A percentile compares a stretch with the other conserved stretches of the same genome.
Evolutionary conservation across 2,113 vertebrate genomes (phyloP).

Genomic region (Mirza zaza): DNA sequence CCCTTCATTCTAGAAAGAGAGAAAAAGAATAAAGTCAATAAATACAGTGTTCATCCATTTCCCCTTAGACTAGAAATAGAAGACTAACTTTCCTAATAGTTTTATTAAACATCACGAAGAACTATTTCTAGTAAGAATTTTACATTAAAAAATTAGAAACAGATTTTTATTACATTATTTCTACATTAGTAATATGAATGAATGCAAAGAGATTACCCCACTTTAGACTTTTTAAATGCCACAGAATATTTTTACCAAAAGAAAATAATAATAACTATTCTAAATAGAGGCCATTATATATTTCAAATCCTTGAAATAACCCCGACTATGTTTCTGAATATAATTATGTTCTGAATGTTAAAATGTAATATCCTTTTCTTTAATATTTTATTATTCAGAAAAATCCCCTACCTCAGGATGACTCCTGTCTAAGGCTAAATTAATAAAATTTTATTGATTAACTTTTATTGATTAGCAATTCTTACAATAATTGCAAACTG

Average conservation of each 20-base stretch:
- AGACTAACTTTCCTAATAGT: neutral
- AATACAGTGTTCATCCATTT: constrained; percentile 58
- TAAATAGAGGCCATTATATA: neutral
- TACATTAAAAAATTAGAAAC: neutral
- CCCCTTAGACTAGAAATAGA: neutral
- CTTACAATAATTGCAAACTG: neutral
- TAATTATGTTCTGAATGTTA: neutral
- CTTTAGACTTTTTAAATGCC: neutral
- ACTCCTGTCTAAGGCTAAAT: neutral
- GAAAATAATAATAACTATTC: neutral
- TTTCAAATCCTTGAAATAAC: neutral
- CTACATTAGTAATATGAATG: neutral
- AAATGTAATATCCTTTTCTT: neutral
- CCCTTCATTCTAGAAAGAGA: constrained; percentile 92
- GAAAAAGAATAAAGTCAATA: constrained; percentile 76
- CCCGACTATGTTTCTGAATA: neutral
- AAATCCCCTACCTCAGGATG: neutral
- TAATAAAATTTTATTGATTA: neutral
- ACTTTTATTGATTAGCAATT: neutral
- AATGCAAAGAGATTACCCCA: neutral
- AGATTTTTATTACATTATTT: neutral
- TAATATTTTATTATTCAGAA: constrained; percentile 2
- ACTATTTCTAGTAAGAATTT: neutral
- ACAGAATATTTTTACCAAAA: constrained; percentile 16
- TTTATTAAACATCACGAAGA: neutral